Evolutionary conservation across 2,797 vertebrate species (phyloP).

Genomic region (Chloroceryle inda): DNA sequence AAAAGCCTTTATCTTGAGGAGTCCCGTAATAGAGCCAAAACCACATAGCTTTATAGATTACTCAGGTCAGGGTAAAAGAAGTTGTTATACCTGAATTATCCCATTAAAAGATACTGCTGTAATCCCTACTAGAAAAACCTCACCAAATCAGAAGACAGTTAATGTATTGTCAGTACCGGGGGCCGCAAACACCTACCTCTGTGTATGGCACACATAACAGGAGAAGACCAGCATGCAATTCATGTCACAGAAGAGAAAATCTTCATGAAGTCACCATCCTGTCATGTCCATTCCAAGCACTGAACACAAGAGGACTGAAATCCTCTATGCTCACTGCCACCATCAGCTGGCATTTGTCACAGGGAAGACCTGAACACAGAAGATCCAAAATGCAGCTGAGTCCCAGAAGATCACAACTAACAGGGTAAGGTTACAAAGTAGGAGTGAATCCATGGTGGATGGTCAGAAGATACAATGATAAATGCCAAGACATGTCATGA

Average conservation of each 20-base stretch:
- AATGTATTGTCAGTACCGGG: fast-evolving
- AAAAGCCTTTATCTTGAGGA: constrained; percentile 13
- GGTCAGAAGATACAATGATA: not conserved
- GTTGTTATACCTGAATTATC: not conserved
- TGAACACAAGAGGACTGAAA: not conserved
- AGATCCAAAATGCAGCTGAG: not conserved
- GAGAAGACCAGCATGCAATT: not conserved
- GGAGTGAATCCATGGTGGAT: fast-evolving
- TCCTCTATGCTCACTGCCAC: not conserved
- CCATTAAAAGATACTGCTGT: not conserved
- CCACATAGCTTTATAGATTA: not conserved
- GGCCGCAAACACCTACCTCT: not conserved
- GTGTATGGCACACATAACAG: fast-evolving
- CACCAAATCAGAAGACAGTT: not conserved
- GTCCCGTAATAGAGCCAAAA: constrained; percentile 34
- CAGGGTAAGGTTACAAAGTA: not conserved
- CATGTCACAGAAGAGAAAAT: not conserved
- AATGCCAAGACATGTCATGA: not conserved
- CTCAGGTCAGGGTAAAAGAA: not conserved
- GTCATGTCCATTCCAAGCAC: fast-evolving
- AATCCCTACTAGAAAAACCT: not conserved
- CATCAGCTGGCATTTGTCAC: not conserved
- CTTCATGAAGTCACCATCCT: too few species aligned
- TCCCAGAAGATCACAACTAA: not conserved
- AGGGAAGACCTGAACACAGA: not conserved